phyloP scores from a whole-genome alignment of 2,113 vertebrate species.

The Sinocyclocheilus anshuiensis region DNA sequence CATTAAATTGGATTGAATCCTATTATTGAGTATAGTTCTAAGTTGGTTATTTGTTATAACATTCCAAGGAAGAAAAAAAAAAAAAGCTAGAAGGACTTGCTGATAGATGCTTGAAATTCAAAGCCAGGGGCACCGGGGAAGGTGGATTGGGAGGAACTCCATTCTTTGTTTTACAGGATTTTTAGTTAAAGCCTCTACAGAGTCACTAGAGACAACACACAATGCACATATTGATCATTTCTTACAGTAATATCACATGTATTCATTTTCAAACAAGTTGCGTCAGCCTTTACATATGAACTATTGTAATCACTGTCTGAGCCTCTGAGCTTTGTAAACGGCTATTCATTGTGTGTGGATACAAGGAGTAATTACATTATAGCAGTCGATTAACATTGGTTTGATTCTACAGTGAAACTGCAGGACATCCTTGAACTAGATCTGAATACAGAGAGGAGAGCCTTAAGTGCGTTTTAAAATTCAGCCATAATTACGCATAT shows the following conservation, averaged over 20 bases:
- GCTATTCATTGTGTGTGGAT: constrained; percentile 43
- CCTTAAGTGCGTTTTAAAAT: constrained; percentile 78
- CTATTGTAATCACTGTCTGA: not conserved
- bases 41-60: constrained; percentile 55
- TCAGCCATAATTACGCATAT: constrained; percentile 74
- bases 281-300: not conserved
- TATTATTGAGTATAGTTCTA: constrained; percentile 52
- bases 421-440: constrained; percentile 72
- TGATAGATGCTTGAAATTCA: constrained; percentile 48
- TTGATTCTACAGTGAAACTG: constrained; percentile 66
- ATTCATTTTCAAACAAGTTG: constrained; percentile 13
- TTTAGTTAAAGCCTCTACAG: constrained; percentile 19
- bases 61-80: constrained; percentile 24
- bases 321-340: constrained; percentile 42
- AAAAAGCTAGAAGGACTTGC: constrained; percentile 29
- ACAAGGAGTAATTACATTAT: constrained; percentile 61
- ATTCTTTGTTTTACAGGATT: constrained; percentile 12
- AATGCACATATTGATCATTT: not conserved
- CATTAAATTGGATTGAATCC: constrained; percentile 64
- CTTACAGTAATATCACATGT: not conserved
- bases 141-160: not conserved
- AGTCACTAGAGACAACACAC: not conserved
- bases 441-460: constrained; percentile 56
- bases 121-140: constrained; percentile 21
- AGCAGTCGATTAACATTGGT: constrained; percentile 60